Percentiles rank a stretch among this genome's conserved stretches.
Evolutionary conservation across 2,888 invertebrate species (phyloP).

Genomic region (Noctua janthina): DNA sequence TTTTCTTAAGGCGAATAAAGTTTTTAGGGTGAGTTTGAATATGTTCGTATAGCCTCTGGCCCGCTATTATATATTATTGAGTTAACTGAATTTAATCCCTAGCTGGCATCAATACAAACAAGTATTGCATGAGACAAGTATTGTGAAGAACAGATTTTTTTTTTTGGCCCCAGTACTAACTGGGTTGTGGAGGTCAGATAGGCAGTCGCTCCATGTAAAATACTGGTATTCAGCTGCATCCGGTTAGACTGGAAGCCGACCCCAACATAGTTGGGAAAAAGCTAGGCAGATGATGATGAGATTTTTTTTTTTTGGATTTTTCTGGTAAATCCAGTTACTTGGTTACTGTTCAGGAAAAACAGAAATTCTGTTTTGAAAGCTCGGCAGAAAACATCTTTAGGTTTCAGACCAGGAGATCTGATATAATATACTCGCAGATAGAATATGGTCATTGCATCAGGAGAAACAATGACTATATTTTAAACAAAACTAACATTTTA

Average conservation of each 20-base stretch:
- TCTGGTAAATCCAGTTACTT: background rate
- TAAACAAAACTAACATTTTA: too few relatives aligned
- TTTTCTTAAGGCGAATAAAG: background rate
- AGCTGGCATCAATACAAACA: background rate
- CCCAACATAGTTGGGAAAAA: too few relatives aligned
- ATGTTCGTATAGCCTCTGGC: background rate
- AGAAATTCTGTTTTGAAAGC: background rate
- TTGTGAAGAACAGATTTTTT: background rate
- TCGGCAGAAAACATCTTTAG: background rate
- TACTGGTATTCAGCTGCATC: too few relatives aligned
- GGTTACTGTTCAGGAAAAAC: background rate
- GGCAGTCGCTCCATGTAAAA: too few relatives aligned
- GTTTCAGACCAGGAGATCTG: background rate
- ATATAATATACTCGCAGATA: too few relatives aligned
- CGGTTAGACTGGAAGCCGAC: too few relatives aligned
- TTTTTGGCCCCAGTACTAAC: too few relatives aligned
- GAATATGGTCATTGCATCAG: too few relatives aligned
- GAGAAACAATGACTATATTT: too few relatives aligned
- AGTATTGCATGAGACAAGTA: background rate
- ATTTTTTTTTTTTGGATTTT: background rate
- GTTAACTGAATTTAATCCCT: background rate
- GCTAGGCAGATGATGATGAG: too few relatives aligned
- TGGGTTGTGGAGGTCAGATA: too few relatives aligned
- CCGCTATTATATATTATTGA: too few relatives aligned
- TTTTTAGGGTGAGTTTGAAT: background rate